Base-by-base conservation (phyloP, 2,888 invertebrate species). In the Leptinotarsa haldemani region DNA sequence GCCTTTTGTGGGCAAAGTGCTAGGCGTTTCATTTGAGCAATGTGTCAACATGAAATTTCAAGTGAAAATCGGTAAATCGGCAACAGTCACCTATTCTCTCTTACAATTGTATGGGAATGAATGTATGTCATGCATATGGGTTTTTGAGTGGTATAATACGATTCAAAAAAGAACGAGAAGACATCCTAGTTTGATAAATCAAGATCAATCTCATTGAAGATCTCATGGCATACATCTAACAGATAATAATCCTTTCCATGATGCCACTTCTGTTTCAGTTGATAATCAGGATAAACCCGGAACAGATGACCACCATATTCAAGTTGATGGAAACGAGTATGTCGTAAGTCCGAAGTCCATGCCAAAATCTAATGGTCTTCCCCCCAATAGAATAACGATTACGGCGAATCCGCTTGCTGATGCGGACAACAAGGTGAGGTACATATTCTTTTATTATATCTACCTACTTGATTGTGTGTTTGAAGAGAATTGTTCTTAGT, bases 381-480 rank as follows among this genome's bases (percentile, higher is more conserved):
- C 82, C 25, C 77, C 83, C 20, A 88, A 86, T 79, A 83, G 86
- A 70, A 93, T 94, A 83, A 94, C 93, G 72, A 94, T 94, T 82
- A 94, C 94, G 5, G 91, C 93, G 70, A 94, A 94, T 87, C 94
- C 94, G 46, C 89, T 94, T 85, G 93, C 94, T 53, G 90, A 91
- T 78, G 88, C 90, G 72, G 89, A 90, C 82, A 91, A 92, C 81
- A 94, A 94, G 90, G 94, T 92, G 87, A 89, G 88, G 85, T 83
- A 83, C 81, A 84, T 86, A 83, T 80, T 82, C 80, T 69, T 78
- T 74, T 75, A 53, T 69, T 70, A 50, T 69, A 40, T 20, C 52
- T 16, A 16, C 15, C n/a, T 52, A 52, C 9, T 52, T 56, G 20
- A 20, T 15, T 56, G 12, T 56, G 22, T 9, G 15, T 56, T 20